Evolutionary conservation across 2,113 vertebrate species (phyloP), one percentile per base, ranked within the genome.

Genomic region (Mobula birostris): DNA sequence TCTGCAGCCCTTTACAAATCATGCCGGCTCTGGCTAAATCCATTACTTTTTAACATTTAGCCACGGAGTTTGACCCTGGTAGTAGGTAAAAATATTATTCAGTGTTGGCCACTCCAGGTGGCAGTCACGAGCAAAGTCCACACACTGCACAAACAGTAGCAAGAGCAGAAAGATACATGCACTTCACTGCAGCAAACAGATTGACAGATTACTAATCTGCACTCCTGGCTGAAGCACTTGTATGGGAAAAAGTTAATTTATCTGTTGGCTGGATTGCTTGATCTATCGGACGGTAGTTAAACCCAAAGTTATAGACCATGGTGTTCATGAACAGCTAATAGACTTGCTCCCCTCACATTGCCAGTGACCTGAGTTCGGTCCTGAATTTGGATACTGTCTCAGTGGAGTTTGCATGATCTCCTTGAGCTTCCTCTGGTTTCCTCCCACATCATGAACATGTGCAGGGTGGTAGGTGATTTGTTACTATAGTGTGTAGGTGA

Each of bases 31-130:
- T 93, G 70, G 70, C 68, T 32, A 93, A 76, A 40, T 93, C 48
- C 36, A 14, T 93, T 72, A 76, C 36, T 93, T 48, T 93, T 74
- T 93, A 56, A 56, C 91, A 76, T 93, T 93, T 36, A 93, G 91
- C 91, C 91, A 93, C n/a, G 91, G 91, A 27, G 91, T 93, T 70
- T 93, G 91, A 3, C 91, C 91, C 91, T 93, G 40, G 91, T 48
- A 74, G 91, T 93, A 74, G 40, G 70, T 74, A 93, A 93, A 93
- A 56, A 74, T 6, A 74, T 7, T 21, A 1, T 93, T 93, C 70
- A 93, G 91, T 40, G 74, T 48, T 93, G 19, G 36, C 72, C 56
- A 15, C 85, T 72, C 40, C 40, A 56, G 11, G 32, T 29, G 91
- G 5, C 91, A 24, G 36, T 93, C 91, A 24, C 27, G 7, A 74